Conservation (phyloP, 2,797 vertebrate species). For the Ctenochaetus hawaiiensis region DNA sequence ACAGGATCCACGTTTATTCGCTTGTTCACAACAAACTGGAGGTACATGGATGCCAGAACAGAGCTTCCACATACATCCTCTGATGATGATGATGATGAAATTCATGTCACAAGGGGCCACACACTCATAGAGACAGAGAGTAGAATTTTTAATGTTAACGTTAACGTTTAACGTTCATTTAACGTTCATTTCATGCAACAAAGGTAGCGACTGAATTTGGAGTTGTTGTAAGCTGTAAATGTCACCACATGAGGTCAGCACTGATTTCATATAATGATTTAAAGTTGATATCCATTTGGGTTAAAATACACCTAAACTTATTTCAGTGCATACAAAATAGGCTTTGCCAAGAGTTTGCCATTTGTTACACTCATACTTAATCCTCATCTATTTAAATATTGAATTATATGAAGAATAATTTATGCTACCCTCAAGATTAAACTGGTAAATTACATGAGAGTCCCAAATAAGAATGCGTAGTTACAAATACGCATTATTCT, state of each 20-base stretch:
- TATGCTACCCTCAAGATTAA: slow-evolving; percentile 33
- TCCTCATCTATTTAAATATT: slow-evolving; percentile 32
- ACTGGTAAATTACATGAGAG: slow-evolving; percentile 31
- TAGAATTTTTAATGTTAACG: too few species aligned
- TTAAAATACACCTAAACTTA: background rate
- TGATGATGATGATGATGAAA: too few species aligned
- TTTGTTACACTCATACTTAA: slow-evolving; percentile 21
- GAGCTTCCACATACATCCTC: too few species aligned
- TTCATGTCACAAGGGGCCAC: too few species aligned
- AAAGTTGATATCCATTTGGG: slow-evolving; percentile 5
- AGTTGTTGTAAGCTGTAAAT: slow-evolving; percentile 8
- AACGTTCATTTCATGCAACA: background rate
- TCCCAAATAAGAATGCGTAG: slow-evolving; percentile 32
- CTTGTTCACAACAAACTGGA: too few species aligned
- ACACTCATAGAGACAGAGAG: too few species aligned
- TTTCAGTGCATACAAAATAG: background rate
- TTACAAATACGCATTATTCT: slow-evolving; percentile 42
- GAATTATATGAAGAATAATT: slow-evolving; percentile 54
- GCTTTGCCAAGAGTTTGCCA: slow-evolving; percentile 14
- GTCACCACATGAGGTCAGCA: slow-evolving; percentile 65
- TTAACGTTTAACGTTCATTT: too few species aligned
- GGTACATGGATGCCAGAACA: too few species aligned
- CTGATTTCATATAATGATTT: slow-evolving; percentile 35
- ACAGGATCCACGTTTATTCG: too few species aligned
- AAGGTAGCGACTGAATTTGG: background rate